phyloP scores from a whole-genome alignment of 1,140 invertebrate genomes.

The Radopholus similis region DNA sequence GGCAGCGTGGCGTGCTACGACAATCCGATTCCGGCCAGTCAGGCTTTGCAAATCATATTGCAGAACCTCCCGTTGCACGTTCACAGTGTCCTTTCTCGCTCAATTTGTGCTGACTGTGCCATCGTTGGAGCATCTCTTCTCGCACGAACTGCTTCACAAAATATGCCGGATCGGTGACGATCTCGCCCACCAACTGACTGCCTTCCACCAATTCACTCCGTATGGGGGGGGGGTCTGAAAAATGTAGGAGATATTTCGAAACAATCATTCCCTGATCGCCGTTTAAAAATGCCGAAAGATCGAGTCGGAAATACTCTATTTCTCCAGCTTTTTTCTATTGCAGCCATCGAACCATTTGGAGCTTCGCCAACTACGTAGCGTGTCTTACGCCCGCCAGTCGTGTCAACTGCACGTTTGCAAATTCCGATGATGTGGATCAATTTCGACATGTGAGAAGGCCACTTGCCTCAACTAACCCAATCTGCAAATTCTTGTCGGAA shows the following conservation, averaged over 20 bases:
- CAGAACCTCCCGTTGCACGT: slow-evolving; percentile 12
- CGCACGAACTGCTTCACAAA: slow-evolving; percentile 39
- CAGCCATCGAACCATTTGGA: slow-evolving; percentile 47
- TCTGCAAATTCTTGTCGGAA: not conserved
- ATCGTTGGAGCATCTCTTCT: slow-evolving; percentile 40
- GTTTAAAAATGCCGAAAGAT: not conserved
- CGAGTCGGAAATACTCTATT: not conserved
- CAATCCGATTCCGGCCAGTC: slow-evolving; percentile 56
- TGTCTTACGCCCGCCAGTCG: slow-evolving; percentile 44
- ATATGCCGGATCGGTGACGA: slow-evolving; percentile 49
- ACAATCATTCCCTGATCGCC: too few relatives aligned
- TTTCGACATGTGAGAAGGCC: not conserved
- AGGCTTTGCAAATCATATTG: slow-evolving; percentile 9
- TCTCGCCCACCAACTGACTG: slow-evolving; percentile 22
- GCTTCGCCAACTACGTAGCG: slow-evolving; percentile 50
- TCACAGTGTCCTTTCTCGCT: slow-evolving; percentile 56
- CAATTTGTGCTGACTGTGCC: slow-evolving; percentile 51
- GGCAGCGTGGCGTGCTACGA: slow-evolving; percentile 51
- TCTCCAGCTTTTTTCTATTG: not conserved
- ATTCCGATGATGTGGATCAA: slow-evolving; percentile 9
- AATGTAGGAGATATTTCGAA: too few relatives aligned
- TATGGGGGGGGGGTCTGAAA: too few relatives aligned
- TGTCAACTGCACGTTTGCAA: slow-evolving; percentile 51
- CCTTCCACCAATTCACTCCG: slow-evolving; percentile 47
- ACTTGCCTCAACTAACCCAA: not conserved